Evolutionary conservation across 1,140 invertebrate species (phyloP), one percentile per base, ranked within the genome.

Genomic region (Pogonomyrmex barbatus): DNA sequence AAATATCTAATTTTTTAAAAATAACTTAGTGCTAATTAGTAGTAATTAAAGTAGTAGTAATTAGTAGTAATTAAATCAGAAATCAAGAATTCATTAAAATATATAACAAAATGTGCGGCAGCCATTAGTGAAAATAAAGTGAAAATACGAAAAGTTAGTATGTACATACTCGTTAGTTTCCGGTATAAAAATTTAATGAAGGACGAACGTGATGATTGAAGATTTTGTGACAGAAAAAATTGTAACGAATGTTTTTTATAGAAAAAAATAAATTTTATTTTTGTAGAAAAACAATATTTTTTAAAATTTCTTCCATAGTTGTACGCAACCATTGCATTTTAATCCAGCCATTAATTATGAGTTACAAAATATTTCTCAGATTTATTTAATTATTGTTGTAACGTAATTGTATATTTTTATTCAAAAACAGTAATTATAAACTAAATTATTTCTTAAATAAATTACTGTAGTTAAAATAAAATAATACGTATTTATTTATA

Each of bases 151-250:
- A 70, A 56, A 88, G 79, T 81, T 86, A 24, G 24, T 24, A 86
- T 63, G 56, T 86, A 70, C n/a, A 52, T 85, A 75, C 63, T 30
- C 2, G 47, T 12, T 47, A 45, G n/a, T 52, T 33, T 36, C n/a
- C 42, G 47, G 10, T 68, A 78, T 39, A 70, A 81, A 68, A 65
- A 68, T 56, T 89, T 86, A 89, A 88, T 52, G 68, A 81, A 81
- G 8, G 65, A 50, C 56, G 45, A 52, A 70, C 65, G 36, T 45
- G 36, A 79, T 76, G 75, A 89, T 76, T 10, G 75, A 86, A 81
- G 47, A 68, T 82, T n/a, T 60, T 30, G 10, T 3, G n/a, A 24
- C 4, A 4, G 39, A 8, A 54, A 87, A 60, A 79, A 88, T 52
- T 42, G 39, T 78, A 88, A 88, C 76, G 36, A 54, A 75, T 75